Evolutionary conservation across 2,888 invertebrate genomes (phyloP).

Genomic region (Amorpha juglandis): DNA sequence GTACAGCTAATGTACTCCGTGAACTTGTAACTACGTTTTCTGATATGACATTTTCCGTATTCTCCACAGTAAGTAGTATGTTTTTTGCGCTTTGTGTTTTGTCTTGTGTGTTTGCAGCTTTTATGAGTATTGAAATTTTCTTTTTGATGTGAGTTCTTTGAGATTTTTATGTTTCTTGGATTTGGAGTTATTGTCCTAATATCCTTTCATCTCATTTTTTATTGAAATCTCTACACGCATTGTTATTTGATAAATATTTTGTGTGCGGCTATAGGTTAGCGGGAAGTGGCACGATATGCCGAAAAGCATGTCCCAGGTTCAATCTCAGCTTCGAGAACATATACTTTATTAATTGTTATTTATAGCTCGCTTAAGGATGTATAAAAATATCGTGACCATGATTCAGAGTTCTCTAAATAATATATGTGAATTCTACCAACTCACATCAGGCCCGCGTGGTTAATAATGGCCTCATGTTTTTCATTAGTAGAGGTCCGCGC

Average conservation of each 20-base stretch:
- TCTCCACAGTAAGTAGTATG: background rate
- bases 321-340: too few relatives aligned
- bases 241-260: background rate
- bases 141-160: background rate
- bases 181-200: background rate
- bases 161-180: background rate
- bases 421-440: too few relatives aligned
- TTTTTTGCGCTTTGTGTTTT: background rate
- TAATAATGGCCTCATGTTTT: too few relatives aligned
- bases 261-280: too few relatives aligned
- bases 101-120: background rate
- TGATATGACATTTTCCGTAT: constrained; percentile 15
- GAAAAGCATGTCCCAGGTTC: too few relatives aligned
- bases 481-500: too few relatives aligned
- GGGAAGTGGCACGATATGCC: too few relatives aligned
- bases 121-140: background rate
- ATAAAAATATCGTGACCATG: too few relatives aligned
- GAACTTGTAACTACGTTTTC: background rate
- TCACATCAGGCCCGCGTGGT: too few relatives aligned
- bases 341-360: too few relatives aligned
- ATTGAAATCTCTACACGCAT: background rate
- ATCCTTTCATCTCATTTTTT: background rate
- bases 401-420: too few relatives aligned
- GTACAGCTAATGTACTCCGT: constrained; percentile 7
- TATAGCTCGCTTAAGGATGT: too few relatives aligned